Evolutionary conservation across 2,113 vertebrate genomes (phyloP).

Genomic region (Sinosuthora webbiana): DNA sequence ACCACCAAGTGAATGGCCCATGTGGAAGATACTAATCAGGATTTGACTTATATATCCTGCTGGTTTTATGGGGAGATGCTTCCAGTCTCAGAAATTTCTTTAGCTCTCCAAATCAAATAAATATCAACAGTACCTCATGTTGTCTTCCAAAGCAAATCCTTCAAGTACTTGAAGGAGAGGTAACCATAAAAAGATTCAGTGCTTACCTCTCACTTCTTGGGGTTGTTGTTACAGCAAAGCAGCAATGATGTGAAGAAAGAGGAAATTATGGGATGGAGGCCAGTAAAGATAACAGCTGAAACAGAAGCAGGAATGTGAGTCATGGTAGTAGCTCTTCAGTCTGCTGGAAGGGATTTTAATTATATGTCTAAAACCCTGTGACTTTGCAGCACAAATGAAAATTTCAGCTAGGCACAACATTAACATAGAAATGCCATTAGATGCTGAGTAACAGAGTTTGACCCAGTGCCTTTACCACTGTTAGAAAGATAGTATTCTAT

Average conservation of each 20-base stretch:
- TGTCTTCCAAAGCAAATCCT: not conserved
- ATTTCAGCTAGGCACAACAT: not conserved
- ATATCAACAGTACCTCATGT: not conserved
- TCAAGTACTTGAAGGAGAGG: not conserved
- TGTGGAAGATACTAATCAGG: not conserved
- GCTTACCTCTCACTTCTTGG: not conserved
- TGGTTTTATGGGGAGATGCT: not conserved
- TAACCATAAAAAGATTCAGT: not conserved
- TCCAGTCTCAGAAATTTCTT: not conserved
- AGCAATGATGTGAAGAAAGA: not conserved
- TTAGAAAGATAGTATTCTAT: not conserved
- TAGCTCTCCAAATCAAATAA: not conserved
- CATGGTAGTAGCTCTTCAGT: not conserved
- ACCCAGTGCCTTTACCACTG: not conserved
- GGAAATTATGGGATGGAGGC: not conserved
- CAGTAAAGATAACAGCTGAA: not conserved
- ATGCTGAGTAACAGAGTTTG: not conserved
- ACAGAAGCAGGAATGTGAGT: not conserved
- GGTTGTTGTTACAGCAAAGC: not conserved
- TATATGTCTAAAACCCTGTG: not conserved
- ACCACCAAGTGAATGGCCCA: accelerated
- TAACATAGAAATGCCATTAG: not conserved
- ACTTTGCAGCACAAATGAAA: not conserved
- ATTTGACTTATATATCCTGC: not conserved
- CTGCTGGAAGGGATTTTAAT: not conserved